Conservation (phyloP, 2,888 invertebrate species). For the Diplazon laetatorius region DNA sequence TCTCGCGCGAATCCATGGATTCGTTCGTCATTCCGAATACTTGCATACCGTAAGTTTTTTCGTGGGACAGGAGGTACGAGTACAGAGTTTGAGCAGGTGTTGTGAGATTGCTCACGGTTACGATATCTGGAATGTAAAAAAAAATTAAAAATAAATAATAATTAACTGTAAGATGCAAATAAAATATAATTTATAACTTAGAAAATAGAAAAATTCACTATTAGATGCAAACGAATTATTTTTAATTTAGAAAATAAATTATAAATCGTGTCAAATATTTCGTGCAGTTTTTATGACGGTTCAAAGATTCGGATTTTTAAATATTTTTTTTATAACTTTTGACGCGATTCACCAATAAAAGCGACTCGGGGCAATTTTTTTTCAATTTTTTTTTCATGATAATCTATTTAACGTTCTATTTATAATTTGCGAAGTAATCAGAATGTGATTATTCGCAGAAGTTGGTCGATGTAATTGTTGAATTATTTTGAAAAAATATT, state of each 20-base stretch:
- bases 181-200: too few species aligned
- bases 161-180: too few species aligned
- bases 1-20: slow-evolving; percentile 80
- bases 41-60: slow-evolving; percentile 87
- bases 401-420: too few species aligned
- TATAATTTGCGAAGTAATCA: too few species aligned
- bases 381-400: too few species aligned
- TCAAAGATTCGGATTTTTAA: not conserved
- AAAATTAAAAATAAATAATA: not conserved
- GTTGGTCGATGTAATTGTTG: too few species aligned
- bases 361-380: too few species aligned
- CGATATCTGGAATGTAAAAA: slow-evolving; percentile 82
- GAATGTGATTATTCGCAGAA: too few species aligned
- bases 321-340: too few species aligned
- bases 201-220: too few species aligned
- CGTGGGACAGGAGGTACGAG: slow-evolving; percentile 88
- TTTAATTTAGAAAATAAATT: not conserved
- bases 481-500: slow-evolving; percentile 41
- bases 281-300: not conserved
- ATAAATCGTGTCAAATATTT: not conserved
- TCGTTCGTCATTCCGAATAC: slow-evolving; percentile 85
- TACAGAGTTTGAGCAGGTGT: slow-evolving; percentile 87
- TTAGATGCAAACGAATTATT: too few species aligned
- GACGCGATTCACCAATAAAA: too few species aligned
- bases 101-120: slow-evolving; percentile 85